Percentiles rank a stretch among this genome's conserved stretches.
These are phyloP conservation scores for Margaritifera margaritifera DNA, from an alignment of 2,888 invertebrate genomes.

Conservation along the genomic window DNA sequence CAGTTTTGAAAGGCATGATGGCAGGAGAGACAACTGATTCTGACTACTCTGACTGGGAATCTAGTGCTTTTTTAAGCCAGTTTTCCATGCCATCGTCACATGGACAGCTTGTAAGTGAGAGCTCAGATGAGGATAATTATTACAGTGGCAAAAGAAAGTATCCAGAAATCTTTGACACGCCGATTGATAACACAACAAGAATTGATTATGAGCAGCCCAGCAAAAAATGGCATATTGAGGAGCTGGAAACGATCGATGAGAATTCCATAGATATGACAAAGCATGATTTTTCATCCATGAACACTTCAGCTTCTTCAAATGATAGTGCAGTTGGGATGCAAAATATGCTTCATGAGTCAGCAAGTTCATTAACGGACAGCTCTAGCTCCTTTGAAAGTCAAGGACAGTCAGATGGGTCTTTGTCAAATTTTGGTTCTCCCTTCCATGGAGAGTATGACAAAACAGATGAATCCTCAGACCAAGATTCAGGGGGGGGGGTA, in stretches of 20 bases:
- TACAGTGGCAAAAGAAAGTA: conserved; percentile 15
- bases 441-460: conserved; percentile 24
- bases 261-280: no score
- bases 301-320: conserved; percentile 20
- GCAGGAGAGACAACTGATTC: conserved; percentile 40
- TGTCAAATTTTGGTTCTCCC: conserved; percentile 32
- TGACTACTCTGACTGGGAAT: conserved; percentile 52
- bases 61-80: conserved; percentile 22
- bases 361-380: conserved; percentile 30
- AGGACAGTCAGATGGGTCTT: conserved; percentile 35
- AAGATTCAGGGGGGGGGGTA: conserved; percentile 9
- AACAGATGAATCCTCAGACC: conserved; percentile 3
- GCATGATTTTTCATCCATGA: neutral
- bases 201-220: no score
- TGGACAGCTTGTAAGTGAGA: conserved; percentile 18
- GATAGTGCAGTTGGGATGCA: conserved; percentile 26
- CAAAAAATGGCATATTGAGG: no score
- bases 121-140: conserved; percentile 35
- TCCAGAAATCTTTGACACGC: conserved; percentile 30
- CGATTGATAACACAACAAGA: conserved; percentile 10
- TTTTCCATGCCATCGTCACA: neutral
- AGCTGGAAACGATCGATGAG: no score
- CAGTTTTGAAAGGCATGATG: conserved; percentile 40
- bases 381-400: conserved; percentile 32
- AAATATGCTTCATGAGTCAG: conserved; percentile 31